Evolutionary conservation across 2,888 invertebrate genomes (phyloP).

Genomic region (Octonoba sinensis): DNA sequence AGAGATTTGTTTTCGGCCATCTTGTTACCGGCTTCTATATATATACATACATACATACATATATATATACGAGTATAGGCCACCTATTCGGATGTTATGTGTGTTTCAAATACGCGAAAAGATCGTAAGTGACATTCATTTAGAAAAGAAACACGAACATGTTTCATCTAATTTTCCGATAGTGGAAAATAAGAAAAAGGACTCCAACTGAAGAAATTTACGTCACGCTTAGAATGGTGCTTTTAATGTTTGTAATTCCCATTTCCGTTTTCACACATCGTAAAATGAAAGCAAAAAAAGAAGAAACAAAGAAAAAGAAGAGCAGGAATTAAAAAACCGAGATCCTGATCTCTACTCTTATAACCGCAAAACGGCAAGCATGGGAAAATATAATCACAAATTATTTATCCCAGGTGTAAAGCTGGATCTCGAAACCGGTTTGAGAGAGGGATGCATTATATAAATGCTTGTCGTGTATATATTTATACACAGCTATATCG

Average conservation of each 20-base stretch:
- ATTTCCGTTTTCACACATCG: constrained; percentile 53
- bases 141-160: too few species aligned
- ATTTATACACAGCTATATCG: constrained; percentile 56
- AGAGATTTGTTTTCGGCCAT: too few species aligned
- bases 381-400: constrained; percentile 51
- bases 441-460: constrained; percentile 30
- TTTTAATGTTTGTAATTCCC: constrained; percentile 16
- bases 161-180: too few species aligned
- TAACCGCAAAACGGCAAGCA: constrained; percentile 42
- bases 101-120: too few species aligned
- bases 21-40: too few species aligned
- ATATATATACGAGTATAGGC: too few species aligned
- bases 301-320: background rate
- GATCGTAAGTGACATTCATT: too few species aligned
- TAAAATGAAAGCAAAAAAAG: constrained; percentile 31
- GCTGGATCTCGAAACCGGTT: constrained; percentile 51
- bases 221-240: too few species aligned
- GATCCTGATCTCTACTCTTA: constrained; percentile 13
- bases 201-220: too few species aligned
- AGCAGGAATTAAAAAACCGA: background rate
- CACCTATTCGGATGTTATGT: too few species aligned
- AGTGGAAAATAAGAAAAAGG: too few species aligned
- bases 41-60: too few species aligned
- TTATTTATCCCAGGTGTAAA: constrained; percentile 60
- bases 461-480: constrained; percentile 49